Base-by-base conservation (phyloP, 1,140 invertebrate species). In the Zaprionus vittiger region DNA sequence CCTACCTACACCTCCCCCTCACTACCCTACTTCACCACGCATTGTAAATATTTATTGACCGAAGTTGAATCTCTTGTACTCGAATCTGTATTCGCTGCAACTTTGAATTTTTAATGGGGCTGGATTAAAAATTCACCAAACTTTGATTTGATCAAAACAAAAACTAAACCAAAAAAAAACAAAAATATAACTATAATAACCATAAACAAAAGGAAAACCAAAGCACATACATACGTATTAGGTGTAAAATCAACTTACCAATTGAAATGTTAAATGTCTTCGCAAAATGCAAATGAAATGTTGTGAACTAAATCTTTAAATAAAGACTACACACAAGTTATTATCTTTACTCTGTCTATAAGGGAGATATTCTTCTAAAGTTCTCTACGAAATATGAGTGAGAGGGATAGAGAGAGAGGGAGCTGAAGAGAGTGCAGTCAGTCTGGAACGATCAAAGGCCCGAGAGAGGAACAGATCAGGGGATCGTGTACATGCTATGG, bases 61-160 rank as follows among this genome's bases (percentile, higher is more conserved):
- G 28, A 61, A 26, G 52, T 26, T 22, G 22, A 56, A 66, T 54
- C 22, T 54, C 31, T 34, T 34, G 65, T 67, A 69, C 52, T 54
- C 24, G 26, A 62, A 38, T 62, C 31, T 31, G 31, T 49, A 56
- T 64, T 71, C 38, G 17, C 4, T 52, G 20, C 20, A 52, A 24
- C 38, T 55, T 69, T 91, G 91, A 87, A 92, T 85, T 92, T 91
- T 92, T 92, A 91, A 82, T 87, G 80, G 91, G 91, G 91, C 91
- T 92, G 91, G 91, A 92, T 91, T 91, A 91, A 91, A 85, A 92
- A 83, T 92, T 92, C 91, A 92, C 77, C 64, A 73, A 76, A 68
- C 78, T 84, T 85, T 84, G 71, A 84, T 75, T 79, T 80, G 66
- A 81, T 72, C 70, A 72, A 57, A 71, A 60, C 22, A 66, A 72